A percentile compares a stretch with the other conserved stretches of the same genome.
Conservation (phyloP, 2,113 vertebrate species). For the Cochlearius cochlearius region DNA sequence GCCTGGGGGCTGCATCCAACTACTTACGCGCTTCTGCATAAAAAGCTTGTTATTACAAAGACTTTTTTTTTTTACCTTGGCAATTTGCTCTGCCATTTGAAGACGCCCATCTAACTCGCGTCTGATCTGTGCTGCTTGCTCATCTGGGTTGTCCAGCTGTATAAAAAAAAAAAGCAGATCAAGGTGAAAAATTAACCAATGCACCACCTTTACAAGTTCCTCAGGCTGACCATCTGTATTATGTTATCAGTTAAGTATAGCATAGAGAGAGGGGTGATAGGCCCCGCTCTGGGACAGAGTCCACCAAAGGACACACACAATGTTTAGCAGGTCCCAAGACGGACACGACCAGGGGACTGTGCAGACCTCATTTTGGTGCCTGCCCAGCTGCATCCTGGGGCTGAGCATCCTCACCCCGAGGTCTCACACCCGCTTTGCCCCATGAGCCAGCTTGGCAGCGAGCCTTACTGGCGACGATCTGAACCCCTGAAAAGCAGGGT, state of each 20-base stretch:
- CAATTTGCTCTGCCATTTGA: constrained; percentile 98
- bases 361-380: background rate
- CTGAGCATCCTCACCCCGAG: background rate
- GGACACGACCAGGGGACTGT: background rate
- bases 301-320: background rate
- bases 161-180: constrained; percentile 44
- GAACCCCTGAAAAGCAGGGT: background rate
- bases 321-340: background rate
- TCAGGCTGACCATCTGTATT: background rate
- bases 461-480: background rate
- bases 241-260: background rate
- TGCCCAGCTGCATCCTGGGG: background rate
- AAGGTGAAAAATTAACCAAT: background rate
- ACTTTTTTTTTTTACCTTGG: constrained; percentile 77
- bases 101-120: constrained; percentile 94
- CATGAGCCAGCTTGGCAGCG: background rate
- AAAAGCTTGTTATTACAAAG: background rate
- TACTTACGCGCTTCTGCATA: background rate
- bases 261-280: background rate
- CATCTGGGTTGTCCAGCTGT: constrained; percentile 97
- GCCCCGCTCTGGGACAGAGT: background rate
- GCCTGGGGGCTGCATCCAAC: background rate
- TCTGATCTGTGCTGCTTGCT: constrained; percentile 97
- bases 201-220: background rate
- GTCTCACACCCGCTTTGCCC: background rate